Evolutionary conservation across 1,140 invertebrate species (phyloP).

Genomic region (Lamellibrachia luymesi): DNA sequence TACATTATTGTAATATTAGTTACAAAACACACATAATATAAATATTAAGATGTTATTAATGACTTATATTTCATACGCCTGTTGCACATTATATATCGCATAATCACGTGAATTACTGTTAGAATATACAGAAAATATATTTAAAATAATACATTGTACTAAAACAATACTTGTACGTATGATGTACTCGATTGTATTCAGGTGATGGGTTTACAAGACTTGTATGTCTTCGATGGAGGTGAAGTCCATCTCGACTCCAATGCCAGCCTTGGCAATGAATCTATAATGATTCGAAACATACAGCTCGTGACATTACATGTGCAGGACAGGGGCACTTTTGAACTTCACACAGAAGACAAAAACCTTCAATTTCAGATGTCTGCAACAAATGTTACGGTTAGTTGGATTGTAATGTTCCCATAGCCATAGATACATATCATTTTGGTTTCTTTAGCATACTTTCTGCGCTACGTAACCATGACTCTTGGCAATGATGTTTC

Average conservation of each 20-base stretch:
- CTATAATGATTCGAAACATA: conserved; percentile 23
- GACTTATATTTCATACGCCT: too few relatives aligned
- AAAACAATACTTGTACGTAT: too few relatives aligned
- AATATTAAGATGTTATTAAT: too few relatives aligned
- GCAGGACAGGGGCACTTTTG: conserved; percentile 42
- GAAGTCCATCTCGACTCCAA: conserved; percentile 38
- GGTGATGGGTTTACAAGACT: conserved; percentile 42
- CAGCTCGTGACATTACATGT: conserved; percentile 41
- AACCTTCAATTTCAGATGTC: conserved; percentile 32
- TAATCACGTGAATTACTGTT: too few relatives aligned
- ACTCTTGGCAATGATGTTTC: neutral
- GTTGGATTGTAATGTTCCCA: neutral
- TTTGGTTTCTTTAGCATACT: neutral
- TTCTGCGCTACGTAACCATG: neutral
- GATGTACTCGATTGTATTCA: conserved; percentile 3
- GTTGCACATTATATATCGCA: too few relatives aligned
- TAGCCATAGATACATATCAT: neutral
- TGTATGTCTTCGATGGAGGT: conserved; percentile 44
- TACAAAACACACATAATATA: too few relatives aligned
- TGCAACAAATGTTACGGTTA: conserved; percentile 37
- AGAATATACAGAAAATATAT: too few relatives aligned
- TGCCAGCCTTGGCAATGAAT: conserved; percentile 34
- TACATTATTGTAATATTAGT: too few relatives aligned
- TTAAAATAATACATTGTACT: too few relatives aligned
- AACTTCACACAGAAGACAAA: conserved; percentile 33